Evolutionary conservation across 2,797 vertebrate species (phyloP), one percentile per base, ranked within the genome.

Genomic region (Melanotaenia nigrans): DNA sequence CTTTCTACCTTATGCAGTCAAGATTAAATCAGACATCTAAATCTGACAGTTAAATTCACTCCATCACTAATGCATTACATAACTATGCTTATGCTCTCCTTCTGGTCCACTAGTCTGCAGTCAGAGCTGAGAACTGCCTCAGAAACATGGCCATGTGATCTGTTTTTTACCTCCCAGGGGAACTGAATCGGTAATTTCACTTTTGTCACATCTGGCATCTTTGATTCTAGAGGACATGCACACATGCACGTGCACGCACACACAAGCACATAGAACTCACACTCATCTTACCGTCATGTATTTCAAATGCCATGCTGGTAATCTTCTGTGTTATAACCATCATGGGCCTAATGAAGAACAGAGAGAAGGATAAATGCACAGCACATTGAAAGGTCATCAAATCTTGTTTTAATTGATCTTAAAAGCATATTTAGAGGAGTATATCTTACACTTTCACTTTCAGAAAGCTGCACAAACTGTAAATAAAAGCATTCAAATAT

Each of bases 301-400:
- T 95, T 90, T 99, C 96, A 82, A 96, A 98, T 6, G 96, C 97
- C 95, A 98, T 88, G 85, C 97, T 97, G 87, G 97, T 99, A 83
- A 99, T 98, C 96, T 99, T 99, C 96, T 99, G 97, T 7, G 97
- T 98, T 84, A 99, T 98, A 81, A 99, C 97, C 97, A 99, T 99
- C 97, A 99, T 98, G 71, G 97, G 97, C 84, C 97, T 99, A 63
- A 63, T 59, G 61, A 64, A 67, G 24, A 54, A 71, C 18, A 55
- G 65, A 55, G 62, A 32, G 25, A 35, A 11, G 24, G 5, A 22
- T 42, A 25, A 13, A 56, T 32, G 24, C 10, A 10, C 7, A 53
- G 24, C 24, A 56, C 22, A 64, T 0, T 40, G 9, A 64, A 2
- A 49, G 18, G 35, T 59, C 18, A 28, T 56, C 4, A 6, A 24